Conservation (phyloP, 2,113 vertebrate species). For the Ptilonorhynchus violaceus region DNA sequence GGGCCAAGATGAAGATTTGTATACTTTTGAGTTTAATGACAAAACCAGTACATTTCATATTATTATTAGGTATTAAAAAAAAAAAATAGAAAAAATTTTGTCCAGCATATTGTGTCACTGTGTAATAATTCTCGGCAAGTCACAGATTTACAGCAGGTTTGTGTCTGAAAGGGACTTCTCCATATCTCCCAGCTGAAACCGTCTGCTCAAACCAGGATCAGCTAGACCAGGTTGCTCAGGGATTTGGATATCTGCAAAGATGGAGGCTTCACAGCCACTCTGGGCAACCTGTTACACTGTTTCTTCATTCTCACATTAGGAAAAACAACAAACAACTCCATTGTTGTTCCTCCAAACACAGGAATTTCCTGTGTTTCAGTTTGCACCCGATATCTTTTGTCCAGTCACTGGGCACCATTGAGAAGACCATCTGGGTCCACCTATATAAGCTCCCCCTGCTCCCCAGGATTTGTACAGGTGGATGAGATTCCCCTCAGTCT, state of each 20-base stretch:
- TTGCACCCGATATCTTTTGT: not conserved
- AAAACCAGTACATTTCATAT: not conserved
- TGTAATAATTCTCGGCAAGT: not conserved
- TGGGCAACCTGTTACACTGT: not conserved
- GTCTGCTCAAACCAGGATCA: not conserved
- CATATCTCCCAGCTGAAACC: not conserved
- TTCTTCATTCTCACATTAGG: not conserved
- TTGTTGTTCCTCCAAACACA: too few species aligned
- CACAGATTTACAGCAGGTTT: not conserved
- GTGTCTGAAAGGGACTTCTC: not conserved
- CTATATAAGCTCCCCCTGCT: accelerated
- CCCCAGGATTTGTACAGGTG: accelerated
- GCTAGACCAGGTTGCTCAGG: not conserved
- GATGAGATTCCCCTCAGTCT: not conserved
- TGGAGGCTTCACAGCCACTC: accelerated
- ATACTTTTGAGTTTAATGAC: not conserved
- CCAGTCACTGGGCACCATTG: too few species aligned
- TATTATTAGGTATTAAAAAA: not conserved
- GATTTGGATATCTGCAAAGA: not conserved
- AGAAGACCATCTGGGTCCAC: not conserved
- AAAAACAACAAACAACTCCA: not conserved
- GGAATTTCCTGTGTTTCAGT: not conserved
- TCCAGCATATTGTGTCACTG: not conserved
- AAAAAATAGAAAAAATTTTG: not conserved
- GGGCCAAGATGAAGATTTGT: not conserved